Base-by-base conservation (phyloP, 2,797 vertebrate genomes). In the Naso thynnoides region DNA sequence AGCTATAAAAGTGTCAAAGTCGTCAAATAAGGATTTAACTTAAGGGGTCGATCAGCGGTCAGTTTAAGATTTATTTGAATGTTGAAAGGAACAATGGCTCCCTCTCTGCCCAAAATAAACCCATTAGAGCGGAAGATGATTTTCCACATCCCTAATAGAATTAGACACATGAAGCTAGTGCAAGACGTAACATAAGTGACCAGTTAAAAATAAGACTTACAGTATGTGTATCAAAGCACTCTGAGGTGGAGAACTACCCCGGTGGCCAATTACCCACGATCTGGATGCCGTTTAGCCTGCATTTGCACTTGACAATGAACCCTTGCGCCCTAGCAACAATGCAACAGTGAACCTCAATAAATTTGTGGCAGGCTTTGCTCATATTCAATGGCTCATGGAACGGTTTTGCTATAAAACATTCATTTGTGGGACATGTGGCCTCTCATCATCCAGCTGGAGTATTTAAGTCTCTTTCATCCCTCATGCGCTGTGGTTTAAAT, bases 341-440 rank as follows among this genome's bases (percentile, higher is more conserved):
- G 47, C 54, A 50, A 76, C 65, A 77, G 62, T 24, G 39, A 81
- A 73, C 81, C 62, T 80, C 76, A 78, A 79, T 84, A 86, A 70
- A 85, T 81, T 14, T 68, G 59, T 41, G 60, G 53, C 66, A 76
- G 70, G 38, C 72, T 56, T 66, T 74, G 62, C 64, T 85, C 55
- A 79, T 85, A 77, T 82, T 85, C 73, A 58, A 81, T 52, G 70
- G 77, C 79, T 87, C 53, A 73, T 79, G 77, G 75, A 88, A 78
- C 57, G 44, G 27, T 71, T 84, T 24, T 53, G 63, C 68, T 52
- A 54, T 83, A 83, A 89, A 86, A 36, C 52, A 47, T 73, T 82
- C 83, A 79, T 78, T 84, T 87, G 77, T 75, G 74, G 78, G 62
- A 70, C 68, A 59, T 86, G 78, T 76, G 81, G 79, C 70, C 56